Evolutionary conservation across 1,140 invertebrate species (phyloP), one percentile per base, ranked within the genome.

Genomic region (Nasonia giraulti): DNA sequence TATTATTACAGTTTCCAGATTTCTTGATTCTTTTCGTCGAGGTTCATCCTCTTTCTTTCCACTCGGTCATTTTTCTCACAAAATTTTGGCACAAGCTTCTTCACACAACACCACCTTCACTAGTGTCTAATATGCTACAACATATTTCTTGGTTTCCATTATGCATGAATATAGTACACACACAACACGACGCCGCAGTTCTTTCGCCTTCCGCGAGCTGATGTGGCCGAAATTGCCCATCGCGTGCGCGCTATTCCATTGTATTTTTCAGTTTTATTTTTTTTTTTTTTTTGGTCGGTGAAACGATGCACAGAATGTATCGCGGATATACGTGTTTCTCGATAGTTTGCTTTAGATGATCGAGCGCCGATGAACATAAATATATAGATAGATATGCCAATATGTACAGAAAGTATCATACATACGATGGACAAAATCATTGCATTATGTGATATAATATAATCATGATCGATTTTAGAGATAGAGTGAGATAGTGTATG

Each of bases 161-260:
- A 20, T 55, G 12, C 17, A 55, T 55, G 50, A 20, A 55, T 55
- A 55, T 55, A 62, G n/a, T n/a, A n/a, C 55, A 62, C 75, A 69
- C 37, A 80, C 33, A 40, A 50, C 89, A 90, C 91, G 90, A 89
- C 89, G 92, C 91, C 92, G 90, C 92, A 91, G 90, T 92, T 93
- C 92, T 93, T 93, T 93, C 92, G 92, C 92, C 91, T 89, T 92
- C 92, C 92, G 91, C 91, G 91, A 92, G 91, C 90, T 91, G 33
- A 37, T 37, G 90, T 89, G 90, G 89, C 89, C 89, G 90, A 92
- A 92, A 93, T 92, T 92, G 92, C 91, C 92, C 92, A 92, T 92
- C 87, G 86, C 40, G 75, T 88, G 87, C 88, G 86, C 87, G 86
- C 88, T 89, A 62, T 80, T 55, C 20, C 23, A 44, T 68, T 83